phyloP scores from a whole-genome alignment of 1,140 invertebrate genomes.

The Cherax quadricarinatus region DNA sequence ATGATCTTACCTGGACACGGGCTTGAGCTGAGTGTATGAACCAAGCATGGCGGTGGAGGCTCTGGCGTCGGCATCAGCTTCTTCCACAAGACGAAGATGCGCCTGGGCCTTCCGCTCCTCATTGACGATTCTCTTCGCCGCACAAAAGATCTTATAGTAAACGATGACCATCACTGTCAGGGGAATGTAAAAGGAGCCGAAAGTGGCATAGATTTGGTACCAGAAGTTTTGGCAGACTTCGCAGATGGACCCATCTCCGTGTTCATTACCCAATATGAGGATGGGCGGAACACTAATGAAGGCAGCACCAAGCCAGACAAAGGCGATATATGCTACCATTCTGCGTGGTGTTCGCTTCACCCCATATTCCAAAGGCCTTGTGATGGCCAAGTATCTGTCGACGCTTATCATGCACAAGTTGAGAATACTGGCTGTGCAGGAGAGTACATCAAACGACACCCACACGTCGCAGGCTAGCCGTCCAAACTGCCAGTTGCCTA shows the following conservation, averaged over 20 bases:
- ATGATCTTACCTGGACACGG: slow-evolving; percentile 45
- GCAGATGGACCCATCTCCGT: slow-evolving; percentile 83
- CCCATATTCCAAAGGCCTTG: slow-evolving; percentile 84
- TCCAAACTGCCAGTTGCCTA: slow-evolving; percentile 90
- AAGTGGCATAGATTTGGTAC: slow-evolving; percentile 95
- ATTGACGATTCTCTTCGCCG: slow-evolving; percentile 87
- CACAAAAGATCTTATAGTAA: slow-evolving; percentile 95
- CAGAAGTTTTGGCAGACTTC: slow-evolving; percentile 91
- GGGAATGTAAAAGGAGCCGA: slow-evolving; percentile 97
- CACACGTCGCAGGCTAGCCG: slow-evolving; percentile 86
- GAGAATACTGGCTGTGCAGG: slow-evolving; percentile 88
- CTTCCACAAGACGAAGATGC: slow-evolving; percentile 66
- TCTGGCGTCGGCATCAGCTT: slow-evolving; percentile 47
- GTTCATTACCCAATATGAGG: slow-evolving; percentile 91
- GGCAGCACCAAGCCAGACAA: slow-evolving; percentile 92
- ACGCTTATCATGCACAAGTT: slow-evolving; percentile 83
- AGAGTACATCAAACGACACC: slow-evolving; percentile 94
- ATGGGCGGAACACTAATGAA: slow-evolving; percentile 93
- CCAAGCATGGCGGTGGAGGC: slow-evolving; percentile 9
- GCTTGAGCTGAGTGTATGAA: slow-evolving; percentile 50
- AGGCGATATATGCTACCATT: slow-evolving; percentile 91
- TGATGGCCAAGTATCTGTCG: slow-evolving; percentile 81
- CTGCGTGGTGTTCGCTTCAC: slow-evolving; percentile 95
- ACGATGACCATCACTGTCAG: slow-evolving; percentile 96
- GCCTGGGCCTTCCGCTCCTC: slow-evolving; percentile 78